phyloP scores from a whole-genome alignment of 92 coral and sea anemone genomes.

The Porites divaricata region DNA sequence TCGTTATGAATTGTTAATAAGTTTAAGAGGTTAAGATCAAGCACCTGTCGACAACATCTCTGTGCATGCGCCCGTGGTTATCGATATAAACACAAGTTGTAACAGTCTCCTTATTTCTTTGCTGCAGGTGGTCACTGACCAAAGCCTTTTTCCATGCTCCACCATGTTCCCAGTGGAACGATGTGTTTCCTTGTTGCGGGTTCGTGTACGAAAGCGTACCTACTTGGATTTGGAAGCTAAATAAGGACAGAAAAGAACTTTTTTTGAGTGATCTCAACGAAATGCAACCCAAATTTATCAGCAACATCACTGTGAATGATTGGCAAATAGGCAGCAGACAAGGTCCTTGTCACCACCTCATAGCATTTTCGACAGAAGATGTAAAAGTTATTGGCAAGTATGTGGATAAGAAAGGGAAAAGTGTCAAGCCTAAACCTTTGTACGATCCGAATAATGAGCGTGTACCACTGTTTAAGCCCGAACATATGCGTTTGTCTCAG shows the following conservation, averaged over 20 bases:
- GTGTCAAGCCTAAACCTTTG: background rate
- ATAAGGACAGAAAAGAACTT: background rate
- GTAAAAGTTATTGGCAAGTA: slow-evolving; percentile 12
- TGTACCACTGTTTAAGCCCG: background rate
- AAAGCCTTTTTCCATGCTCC: slow-evolving; percentile 9
- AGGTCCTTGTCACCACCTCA: background rate
- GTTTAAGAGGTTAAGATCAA: too few relatives aligned
- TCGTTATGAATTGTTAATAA: too few relatives aligned
- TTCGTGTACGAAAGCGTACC: background rate
- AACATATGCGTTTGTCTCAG: slow-evolving; percentile 35
- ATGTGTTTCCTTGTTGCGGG: slow-evolving; percentile 7
- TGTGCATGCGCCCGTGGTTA: too few relatives aligned
- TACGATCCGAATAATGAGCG: background rate
- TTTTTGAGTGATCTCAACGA: background rate
- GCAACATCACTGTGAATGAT: slow-evolving; percentile 60
- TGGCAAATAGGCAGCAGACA: slow-evolving; percentile 31
- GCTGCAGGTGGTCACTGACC: slow-evolving; percentile 16
- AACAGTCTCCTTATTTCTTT: background rate
- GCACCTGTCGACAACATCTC: background rate
- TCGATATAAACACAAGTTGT: too few relatives aligned
- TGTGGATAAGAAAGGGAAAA: background rate
- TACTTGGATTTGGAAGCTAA: background rate
- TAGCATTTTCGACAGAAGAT: slow-evolving; percentile 5
- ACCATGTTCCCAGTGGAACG: slow-evolving; percentile 1
- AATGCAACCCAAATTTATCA: slow-evolving; percentile 31